A percentile compares a stretch with the other conserved stretches of the same genome.
Conservation (phyloP, 2,797 vertebrate species). For the Lycodopsis pacificus region DNA sequence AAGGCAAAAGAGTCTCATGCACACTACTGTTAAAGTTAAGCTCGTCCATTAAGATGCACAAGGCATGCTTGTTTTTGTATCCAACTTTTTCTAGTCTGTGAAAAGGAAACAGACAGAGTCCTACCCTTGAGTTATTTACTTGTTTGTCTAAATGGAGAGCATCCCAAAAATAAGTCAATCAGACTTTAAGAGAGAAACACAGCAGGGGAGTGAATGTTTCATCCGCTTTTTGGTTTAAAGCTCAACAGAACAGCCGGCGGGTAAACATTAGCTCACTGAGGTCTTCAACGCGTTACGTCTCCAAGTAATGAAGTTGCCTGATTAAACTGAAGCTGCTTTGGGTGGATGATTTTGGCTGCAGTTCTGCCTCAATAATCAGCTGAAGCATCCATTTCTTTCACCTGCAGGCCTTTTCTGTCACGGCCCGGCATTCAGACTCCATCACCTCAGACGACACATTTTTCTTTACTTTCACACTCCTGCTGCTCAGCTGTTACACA, state of each 20-base stretch:
- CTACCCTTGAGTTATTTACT: not conserved
- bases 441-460: not conserved
- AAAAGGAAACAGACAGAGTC: not conserved
- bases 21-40: too few species aligned
- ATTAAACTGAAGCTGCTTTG: not conserved
- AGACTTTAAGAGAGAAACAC: not conserved
- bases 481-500: not conserved
- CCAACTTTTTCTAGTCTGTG: not conserved
- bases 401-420: not conserved
- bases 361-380: conserved; percentile 11
- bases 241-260: not conserved
- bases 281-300: not conserved
- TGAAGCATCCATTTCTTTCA: not conserved
- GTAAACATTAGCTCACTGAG: conserved; percentile 3
- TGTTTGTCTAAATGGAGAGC: not conserved
- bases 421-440: not conserved
- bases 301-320: not conserved
- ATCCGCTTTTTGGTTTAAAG: not conserved
- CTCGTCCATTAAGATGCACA: too few species aligned
- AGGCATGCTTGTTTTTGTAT: not conserved
- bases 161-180: not conserved
- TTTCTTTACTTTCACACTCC: not conserved
- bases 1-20: too few species aligned
- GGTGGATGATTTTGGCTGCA: not conserved
- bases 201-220: not conserved